phyloP scores from a whole-genome alignment of 2,113 vertebrate genomes.

The Zosterops lateralis region DNA sequence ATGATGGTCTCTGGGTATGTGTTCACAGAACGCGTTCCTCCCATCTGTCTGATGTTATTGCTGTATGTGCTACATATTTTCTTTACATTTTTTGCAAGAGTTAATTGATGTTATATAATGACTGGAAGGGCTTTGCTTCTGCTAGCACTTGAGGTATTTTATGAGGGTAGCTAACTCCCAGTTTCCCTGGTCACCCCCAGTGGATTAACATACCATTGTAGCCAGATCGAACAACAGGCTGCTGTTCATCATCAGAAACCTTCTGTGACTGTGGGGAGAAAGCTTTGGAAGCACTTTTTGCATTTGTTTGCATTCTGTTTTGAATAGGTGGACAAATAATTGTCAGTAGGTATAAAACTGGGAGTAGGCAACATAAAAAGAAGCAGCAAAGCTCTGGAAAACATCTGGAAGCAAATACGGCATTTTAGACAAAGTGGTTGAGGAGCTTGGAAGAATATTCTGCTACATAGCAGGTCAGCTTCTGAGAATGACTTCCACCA shows the following conservation, averaged over 20 bases:
- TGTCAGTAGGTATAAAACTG: conserved; percentile 3
- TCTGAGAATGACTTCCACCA: neutral
- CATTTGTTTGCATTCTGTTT: conserved; percentile 17
- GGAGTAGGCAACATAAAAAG: neutral
- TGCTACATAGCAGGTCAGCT: neutral
- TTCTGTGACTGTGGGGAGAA: neutral
- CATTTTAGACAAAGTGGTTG: neutral
- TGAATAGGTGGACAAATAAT: conserved; percentile 28
- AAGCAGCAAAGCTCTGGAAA: neutral
- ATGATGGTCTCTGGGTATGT: neutral
- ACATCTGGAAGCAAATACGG: neutral
- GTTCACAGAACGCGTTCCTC: neutral
- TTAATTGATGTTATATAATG: neutral
- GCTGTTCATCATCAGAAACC: conserved; percentile 26
- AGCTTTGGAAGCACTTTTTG: conserved; percentile 49
- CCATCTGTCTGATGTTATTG: neutral
- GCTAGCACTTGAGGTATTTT: neutral
- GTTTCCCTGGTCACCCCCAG: conserved; percentile 3
- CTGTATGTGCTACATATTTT: neutral
- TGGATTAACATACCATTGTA: conserved; percentile 47
- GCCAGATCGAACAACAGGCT: neutral
- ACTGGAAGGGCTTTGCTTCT: neutral
- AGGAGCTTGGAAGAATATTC: neutral
- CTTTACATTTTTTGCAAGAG: neutral
- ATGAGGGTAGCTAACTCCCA: neutral